Percentiles rank a stretch among this genome's conserved stretches.
Conservation (phyloP, 1,140 invertebrate genomes). For the Aphelinus atriplicis region DNA sequence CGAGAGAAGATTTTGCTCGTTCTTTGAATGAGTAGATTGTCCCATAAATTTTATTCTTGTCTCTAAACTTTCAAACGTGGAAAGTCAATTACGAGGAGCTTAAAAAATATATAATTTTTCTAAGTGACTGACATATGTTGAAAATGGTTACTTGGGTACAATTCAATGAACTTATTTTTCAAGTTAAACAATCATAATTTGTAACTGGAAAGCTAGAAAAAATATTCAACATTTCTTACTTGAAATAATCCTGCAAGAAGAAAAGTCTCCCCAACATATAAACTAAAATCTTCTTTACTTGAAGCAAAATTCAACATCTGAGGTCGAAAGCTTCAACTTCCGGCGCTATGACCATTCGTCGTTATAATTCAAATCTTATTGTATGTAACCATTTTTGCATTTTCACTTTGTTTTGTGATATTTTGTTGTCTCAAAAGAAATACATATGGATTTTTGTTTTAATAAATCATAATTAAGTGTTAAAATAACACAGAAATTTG, state of each 20-base stretch:
- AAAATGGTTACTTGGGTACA: too few relatives aligned
- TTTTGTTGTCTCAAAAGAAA: slow-evolving; percentile 24
- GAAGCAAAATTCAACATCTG: background rate
- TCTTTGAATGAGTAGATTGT: background rate
- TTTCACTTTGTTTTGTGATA: slow-evolving; percentile 20
- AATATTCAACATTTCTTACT: background rate
- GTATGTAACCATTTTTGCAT: slow-evolving; percentile 8
- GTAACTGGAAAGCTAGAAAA: background rate
- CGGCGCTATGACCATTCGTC: background rate
- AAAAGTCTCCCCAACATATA: background rate
- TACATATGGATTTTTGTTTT: slow-evolving; percentile 32
- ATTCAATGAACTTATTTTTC: too few relatives aligned
- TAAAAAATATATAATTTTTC: too few relatives aligned
- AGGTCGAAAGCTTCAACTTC: background rate
- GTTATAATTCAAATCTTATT: slow-evolving; percentile 3
- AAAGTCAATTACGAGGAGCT: too few relatives aligned
- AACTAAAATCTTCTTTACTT: too few relatives aligned
- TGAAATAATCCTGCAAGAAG: background rate
- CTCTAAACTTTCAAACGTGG: background rate
- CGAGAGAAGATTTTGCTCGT: background rate
- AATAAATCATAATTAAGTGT: slow-evolving; percentile 37
- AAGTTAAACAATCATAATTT: too few relatives aligned
- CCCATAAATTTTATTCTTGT: background rate
- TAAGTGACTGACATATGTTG: too few relatives aligned
- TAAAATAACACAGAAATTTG: slow-evolving; percentile 18